Evolutionary conservation across 2,797 vertebrate species (phyloP).

Genomic region (Brotula barbata): DNA sequence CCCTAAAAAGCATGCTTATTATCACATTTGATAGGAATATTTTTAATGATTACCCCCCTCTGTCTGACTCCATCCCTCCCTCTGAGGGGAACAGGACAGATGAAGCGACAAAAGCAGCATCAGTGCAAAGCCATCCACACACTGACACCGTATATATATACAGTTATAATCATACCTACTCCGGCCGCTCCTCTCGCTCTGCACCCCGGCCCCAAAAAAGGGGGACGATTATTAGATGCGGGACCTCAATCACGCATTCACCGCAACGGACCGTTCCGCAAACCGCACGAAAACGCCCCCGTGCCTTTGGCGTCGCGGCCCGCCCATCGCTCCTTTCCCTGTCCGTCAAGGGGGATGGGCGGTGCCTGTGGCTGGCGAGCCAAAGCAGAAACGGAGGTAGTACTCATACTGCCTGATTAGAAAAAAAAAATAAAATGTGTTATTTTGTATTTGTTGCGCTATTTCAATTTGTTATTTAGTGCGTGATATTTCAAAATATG

Average conservation of each 20-base stretch:
- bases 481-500: too few relatives aligned
- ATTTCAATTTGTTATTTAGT: too few relatives aligned
- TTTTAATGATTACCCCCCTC: conserved; percentile 49
- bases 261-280: conserved; percentile 75
- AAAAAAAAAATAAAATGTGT: conserved; percentile 13
- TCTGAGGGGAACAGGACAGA: conserved; percentile 61
- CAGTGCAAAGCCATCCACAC: conserved; percentile 53
- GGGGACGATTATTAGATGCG: conserved; percentile 61
- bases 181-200: conserved; percentile 64
- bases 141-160: conserved; percentile 50
- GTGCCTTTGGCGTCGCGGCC: conserved; percentile 65
- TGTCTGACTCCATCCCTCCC: conserved; percentile 68
- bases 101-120: conserved; percentile 64
- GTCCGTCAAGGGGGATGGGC: conserved; percentile 60
- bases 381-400: conserved; percentile 11
- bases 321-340: conserved; percentile 54
- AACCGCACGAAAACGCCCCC: conserved; percentile 80
- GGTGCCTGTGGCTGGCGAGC: conserved; percentile 48
- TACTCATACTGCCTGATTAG: conserved; percentile 52
- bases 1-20: conserved; percentile 1
- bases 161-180: conserved; percentile 73
- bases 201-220: conserved; percentile 72
- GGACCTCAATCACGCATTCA: conserved; percentile 78
- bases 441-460: too few relatives aligned
- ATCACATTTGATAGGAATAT: conserved; percentile 44